A percentile compares a stretch with the other conserved stretches of the same genome.
Conservation (phyloP, 2,113 vertebrate genomes). For the Trinectes maculatus region DNA sequence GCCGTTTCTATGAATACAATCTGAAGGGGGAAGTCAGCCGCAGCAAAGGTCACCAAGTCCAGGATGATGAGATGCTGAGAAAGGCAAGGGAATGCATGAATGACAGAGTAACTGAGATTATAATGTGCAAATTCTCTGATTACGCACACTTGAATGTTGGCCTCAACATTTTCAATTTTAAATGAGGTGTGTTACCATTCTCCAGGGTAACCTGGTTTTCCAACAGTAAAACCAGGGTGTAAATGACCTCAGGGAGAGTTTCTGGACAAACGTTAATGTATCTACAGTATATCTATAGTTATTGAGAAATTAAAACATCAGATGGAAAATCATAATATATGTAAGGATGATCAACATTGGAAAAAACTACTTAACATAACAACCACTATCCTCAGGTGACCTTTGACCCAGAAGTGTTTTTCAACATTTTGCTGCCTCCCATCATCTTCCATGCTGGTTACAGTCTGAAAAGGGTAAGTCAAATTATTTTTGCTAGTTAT, state of each 20-base stretch:
- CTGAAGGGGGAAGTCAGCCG: conserved; percentile 92
- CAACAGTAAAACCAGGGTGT: not conserved
- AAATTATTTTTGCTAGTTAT: not conserved
- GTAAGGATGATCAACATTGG: too few species aligned
- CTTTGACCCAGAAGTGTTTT: conserved; percentile 98
- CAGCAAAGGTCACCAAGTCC: conserved; percentile 87
- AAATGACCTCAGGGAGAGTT: not conserved
- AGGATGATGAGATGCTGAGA: conserved; percentile 95
- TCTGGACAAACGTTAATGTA: too few species aligned
- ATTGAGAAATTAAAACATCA: too few species aligned
- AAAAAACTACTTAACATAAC: too few species aligned
- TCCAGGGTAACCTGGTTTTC: too few species aligned
- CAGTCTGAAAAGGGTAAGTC: conserved; percentile 93
- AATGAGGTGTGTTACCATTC: not conserved
- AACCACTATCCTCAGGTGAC: conserved; percentile 85
- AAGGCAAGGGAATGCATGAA: conserved; percentile 84
- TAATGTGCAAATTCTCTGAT: not conserved
- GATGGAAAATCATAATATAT: too few species aligned
- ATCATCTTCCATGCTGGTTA: conserved; percentile 99
- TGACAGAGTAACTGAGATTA: not conserved
- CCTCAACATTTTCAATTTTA: too few species aligned
- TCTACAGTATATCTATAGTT: too few species aligned
- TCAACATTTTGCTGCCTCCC: conserved; percentile 98
- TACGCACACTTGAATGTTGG: not conserved
- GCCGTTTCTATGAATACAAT: conserved; percentile 94